Evolutionary conservation across 2,888 invertebrate genomes (phyloP).

Genomic region (Drosophila antonietae): DNA sequence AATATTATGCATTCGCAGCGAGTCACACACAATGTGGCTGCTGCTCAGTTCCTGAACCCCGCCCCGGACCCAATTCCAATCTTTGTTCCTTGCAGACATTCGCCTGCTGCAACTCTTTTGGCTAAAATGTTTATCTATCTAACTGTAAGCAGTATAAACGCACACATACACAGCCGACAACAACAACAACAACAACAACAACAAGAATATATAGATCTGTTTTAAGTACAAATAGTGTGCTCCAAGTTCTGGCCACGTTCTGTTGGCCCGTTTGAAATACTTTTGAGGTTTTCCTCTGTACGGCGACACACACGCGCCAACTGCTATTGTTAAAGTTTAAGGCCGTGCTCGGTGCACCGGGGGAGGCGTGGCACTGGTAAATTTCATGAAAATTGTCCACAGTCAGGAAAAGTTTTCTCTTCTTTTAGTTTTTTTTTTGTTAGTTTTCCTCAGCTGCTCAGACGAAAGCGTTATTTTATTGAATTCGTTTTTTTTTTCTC

Average conservation of each 20-base stretch:
- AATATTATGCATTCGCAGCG: constrained; percentile 63
- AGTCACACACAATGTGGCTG: constrained; percentile 33
- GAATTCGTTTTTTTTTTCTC: constrained; percentile 53
- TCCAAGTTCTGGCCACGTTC: constrained; percentile 20
- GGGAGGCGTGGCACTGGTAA: constrained; percentile 57
- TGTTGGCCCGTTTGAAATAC: constrained; percentile 26
- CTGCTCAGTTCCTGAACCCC: constrained; percentile 6
- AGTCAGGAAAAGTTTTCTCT: constrained; percentile 39
- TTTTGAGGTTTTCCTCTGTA: constrained; percentile 61
- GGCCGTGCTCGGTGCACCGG: constrained; percentile 30
- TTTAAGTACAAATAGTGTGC: constrained; percentile 73
- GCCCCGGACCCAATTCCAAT: background rate
- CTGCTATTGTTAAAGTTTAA: constrained; percentile 66
- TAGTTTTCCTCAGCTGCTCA: constrained; percentile 48
- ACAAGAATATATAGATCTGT: constrained; percentile 67
- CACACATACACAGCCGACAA: constrained; percentile 23
- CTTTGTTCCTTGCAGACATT: constrained; percentile 18
- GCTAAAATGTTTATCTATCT: constrained; percentile 72
- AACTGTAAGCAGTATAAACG: constrained; percentile 67
- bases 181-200: constrained; percentile 15
- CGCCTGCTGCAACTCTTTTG: constrained; percentile 44
- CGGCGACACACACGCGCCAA: constrained; percentile 56
- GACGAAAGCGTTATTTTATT: constrained; percentile 78
- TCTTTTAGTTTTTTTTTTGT: constrained; percentile 27
- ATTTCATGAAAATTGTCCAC: constrained; percentile 71